Base-by-base conservation (phyloP, 2,797 vertebrate genomes). In the Allobates femoralis region DNA sequence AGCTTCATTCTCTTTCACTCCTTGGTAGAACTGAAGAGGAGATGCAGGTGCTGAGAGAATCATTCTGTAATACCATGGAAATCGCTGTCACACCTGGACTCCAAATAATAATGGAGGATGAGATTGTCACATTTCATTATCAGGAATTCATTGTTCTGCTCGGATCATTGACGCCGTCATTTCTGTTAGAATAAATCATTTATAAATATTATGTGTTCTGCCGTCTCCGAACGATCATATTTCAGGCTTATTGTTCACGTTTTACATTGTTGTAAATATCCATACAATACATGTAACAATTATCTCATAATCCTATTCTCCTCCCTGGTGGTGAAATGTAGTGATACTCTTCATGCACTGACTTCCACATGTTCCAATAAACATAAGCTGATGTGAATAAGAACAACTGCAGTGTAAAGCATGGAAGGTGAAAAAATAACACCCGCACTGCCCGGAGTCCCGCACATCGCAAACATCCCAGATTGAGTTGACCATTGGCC, bases 51-150 rank as follows among this genome's bases (percentile, higher is more conserved):
- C 30, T 23, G n/a, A 71, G 50, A 73, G 37, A 37, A 71, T 83
- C 73, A 83, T 83, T 58, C 41, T 37, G 32, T 83, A 56, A 37
- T 58, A 41, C 32, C 46, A n/a, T 56, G 50, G 69, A 56, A 55
- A 83, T 56, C 73, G 34, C 30, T 21, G 53, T 34, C 51, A 51
- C 81, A 83, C 81, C 81, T 73, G 81, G 66, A 67, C 41, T 64
- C 60, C 60, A 41, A 62, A 81, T 81, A 62, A 26, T 18, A 26
- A 37, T 50, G 34, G 16, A 50, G 78, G 58, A 18, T 41, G 26
- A 26, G 60, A 46, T 51, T 81, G 79, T 81, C 79, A 51, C 79
- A 81, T 66, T 66, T 81, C 76, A 60, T 79, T 78, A 14, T 78
- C 73, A 75, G 23, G 41, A 16, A 74, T 50, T n/a, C n/a, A 74